phyloP scores from a whole-genome alignment of 2,113 vertebrate genomes.

The Clarias gariepinus region DNA sequence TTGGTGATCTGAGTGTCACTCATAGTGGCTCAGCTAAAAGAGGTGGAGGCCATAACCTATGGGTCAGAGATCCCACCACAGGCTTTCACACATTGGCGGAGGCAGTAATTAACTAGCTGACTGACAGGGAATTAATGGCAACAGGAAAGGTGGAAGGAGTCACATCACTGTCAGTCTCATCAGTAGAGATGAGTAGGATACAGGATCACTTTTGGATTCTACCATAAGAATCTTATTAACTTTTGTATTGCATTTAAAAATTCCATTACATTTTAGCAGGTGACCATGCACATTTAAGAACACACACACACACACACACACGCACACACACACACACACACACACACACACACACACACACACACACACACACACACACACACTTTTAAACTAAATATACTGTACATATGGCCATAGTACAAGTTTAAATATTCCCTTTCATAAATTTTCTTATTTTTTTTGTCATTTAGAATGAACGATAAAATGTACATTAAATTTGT shows the following conservation, averaged over 20 bases:
- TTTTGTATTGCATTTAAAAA: not conserved
- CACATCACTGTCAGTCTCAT: slow-evolving; percentile 46
- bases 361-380: no score
- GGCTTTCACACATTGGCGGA: slow-evolving; percentile 68
- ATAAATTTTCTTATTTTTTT: not conserved
- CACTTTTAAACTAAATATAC: not conserved
- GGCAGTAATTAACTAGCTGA: slow-evolving; percentile 77
- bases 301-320: no score
- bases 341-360: no score
- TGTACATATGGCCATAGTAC: not conserved
- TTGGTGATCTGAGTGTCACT: slow-evolving; percentile 53
- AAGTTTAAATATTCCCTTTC: not conserved
- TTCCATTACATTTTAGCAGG: not conserved
- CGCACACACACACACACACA: no score
- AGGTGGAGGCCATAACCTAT: slow-evolving; percentile 52
- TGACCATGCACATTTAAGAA: not conserved
- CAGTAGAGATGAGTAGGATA: slow-evolving; percentile 27
- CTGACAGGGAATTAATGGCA: slow-evolving; percentile 75
- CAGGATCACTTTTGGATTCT: slow-evolving; percentile 17
- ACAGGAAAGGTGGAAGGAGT: slow-evolving; percentile 45
- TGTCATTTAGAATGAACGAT: not conserved
- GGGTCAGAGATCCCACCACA: slow-evolving; percentile 77
- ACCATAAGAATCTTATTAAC: not conserved
- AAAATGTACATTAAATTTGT: not conserved
- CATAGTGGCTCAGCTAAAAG: slow-evolving; percentile 48